These are phyloP conservation scores for Nannoperca australis DNA, from an alignment of 2,797 vertebrate genomes.

Conservation along the genomic window DNA sequence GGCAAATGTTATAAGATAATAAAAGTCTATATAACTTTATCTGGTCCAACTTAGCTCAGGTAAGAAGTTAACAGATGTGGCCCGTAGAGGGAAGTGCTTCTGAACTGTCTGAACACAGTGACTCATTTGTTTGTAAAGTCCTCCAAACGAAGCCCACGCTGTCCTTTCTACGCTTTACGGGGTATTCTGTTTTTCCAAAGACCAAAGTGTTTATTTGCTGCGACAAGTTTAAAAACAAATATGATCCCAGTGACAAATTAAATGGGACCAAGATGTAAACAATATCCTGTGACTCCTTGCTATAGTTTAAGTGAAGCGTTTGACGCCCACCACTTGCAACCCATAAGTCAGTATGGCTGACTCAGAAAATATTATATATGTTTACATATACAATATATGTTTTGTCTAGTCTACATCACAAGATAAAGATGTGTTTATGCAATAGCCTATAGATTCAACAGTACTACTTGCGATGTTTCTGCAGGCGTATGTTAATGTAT, in stretches of 20 bases:
- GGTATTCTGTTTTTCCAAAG: slow-evolving; percentile 55
- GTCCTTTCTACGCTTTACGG: slow-evolving; percentile 41
- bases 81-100: slow-evolving; percentile 28
- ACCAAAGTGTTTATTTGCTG: slow-evolving; percentile 44
- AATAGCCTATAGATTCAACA: slow-evolving; percentile 7
- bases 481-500: background rate
- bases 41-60: background rate
- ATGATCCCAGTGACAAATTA: slow-evolving; percentile 4
- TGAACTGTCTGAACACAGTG: slow-evolving; percentile 46
- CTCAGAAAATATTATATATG: too few relatives aligned
- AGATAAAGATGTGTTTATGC: slow-evolving; percentile 19
- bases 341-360: slow-evolving; percentile 21
- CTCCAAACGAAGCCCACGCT: slow-evolving; percentile 56
- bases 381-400: background rate
- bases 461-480: background rate
- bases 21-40: background rate
- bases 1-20: background rate
- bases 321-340: slow-evolving; percentile 19
- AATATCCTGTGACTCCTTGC: slow-evolving; percentile 3
- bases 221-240: slow-evolving; percentile 28
- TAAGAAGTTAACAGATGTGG: slow-evolving; percentile 27
- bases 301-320: slow-evolving; percentile 17
- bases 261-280: slow-evolving; percentile 31
- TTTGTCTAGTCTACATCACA: slow-evolving; percentile 3
- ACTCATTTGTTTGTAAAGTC: slow-evolving; percentile 66